These are phyloP conservation scores for Coregonus sp. DNA, from an alignment of 2,797 vertebrate genomes.

Conservation along the genomic window DNA sequence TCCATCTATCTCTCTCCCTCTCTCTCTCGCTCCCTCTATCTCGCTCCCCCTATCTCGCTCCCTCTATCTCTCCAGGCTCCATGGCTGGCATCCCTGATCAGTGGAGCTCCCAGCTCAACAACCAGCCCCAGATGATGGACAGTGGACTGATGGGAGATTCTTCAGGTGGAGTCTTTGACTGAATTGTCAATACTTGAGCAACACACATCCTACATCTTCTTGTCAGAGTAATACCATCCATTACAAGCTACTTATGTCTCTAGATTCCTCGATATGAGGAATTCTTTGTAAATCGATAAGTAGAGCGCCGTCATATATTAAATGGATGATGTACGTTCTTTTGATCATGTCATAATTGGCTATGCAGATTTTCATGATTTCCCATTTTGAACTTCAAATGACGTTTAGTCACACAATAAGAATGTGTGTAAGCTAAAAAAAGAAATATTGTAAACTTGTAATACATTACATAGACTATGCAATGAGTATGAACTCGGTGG, in stretches of 20 bases:
- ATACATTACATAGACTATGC: neutral
- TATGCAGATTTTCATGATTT: too few species aligned
- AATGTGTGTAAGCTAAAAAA: neutral
- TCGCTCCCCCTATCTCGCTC: neutral
- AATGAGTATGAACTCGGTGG: neutral
- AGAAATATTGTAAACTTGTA: neutral
- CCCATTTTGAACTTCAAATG: too few species aligned
- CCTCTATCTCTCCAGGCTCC: constrained; percentile 46
- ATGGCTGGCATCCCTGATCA: constrained; percentile 64
- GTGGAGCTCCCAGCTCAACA: constrained; percentile 52
- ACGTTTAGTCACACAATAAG: too few species aligned
- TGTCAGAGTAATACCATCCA: neutral
- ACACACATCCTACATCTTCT: neutral
- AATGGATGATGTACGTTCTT: too few species aligned
- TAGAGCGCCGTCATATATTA: too few species aligned
- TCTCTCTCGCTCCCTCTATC: neutral
- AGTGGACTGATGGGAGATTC: constrained; percentile 57
- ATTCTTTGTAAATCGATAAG: too few species aligned
- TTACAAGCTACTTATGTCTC: neutral
- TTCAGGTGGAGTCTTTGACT: constrained; percentile 56
- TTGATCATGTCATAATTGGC: too few species aligned
- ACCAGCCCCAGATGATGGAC: constrained; percentile 61
- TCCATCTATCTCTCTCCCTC: neutral
- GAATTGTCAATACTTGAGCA: neutral
- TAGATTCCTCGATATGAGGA: neutral